These are phyloP conservation scores for Eucidaris tribuloides DNA, from an alignment of 35 echinoderm and acorn worm genomes.

Conservation along the genomic window DNA sequence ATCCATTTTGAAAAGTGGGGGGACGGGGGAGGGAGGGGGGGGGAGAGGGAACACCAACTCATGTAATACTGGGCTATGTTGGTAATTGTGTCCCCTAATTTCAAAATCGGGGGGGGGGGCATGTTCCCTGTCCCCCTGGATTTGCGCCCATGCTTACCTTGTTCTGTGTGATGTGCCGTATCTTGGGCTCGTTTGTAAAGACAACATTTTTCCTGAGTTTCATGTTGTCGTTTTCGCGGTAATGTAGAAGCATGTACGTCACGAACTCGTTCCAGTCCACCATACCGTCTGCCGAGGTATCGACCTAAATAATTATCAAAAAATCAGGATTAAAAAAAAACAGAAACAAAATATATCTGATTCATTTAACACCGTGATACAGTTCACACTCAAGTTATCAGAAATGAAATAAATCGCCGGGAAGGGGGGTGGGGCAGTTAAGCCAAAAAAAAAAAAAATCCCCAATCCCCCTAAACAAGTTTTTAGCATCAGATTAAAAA, in stretches of 20 bases:
- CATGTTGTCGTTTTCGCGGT: conserved; percentile 80
- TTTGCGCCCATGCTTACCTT: conserved; percentile 75
- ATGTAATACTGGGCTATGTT: too few relatives aligned
- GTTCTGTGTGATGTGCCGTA: conserved; percentile 76
- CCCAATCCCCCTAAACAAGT: neutral
- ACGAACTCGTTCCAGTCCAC: conserved; percentile 99
- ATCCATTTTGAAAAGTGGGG: too few relatives aligned
- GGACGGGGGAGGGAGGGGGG: too few relatives aligned
- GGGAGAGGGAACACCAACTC: too few relatives aligned
- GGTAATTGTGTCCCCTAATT: too few relatives aligned
- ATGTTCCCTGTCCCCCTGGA: too few relatives aligned
- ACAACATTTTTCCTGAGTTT: conserved; percentile 48
- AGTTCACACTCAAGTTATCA: neutral
- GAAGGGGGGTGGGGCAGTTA: neutral
- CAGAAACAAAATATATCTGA: neutral
- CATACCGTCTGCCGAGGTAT: conserved; percentile 96
- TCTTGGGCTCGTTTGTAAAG: conserved; percentile 61
- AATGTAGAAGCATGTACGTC: conserved; percentile 93
- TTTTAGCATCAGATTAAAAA: too few relatives aligned
- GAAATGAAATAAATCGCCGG: neutral
- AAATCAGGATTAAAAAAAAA: neutral
- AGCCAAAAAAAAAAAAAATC: neutral
- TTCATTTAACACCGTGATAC: neutral
- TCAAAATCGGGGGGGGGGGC: too few relatives aligned
- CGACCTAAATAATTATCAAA: conserved; percentile 49